A percentile compares a stretch with the other conserved stretches of the same genome.
phyloP scores from a whole-genome alignment of 1,140 invertebrate genomes.

The Centruroides sculpturatus region DNA sequence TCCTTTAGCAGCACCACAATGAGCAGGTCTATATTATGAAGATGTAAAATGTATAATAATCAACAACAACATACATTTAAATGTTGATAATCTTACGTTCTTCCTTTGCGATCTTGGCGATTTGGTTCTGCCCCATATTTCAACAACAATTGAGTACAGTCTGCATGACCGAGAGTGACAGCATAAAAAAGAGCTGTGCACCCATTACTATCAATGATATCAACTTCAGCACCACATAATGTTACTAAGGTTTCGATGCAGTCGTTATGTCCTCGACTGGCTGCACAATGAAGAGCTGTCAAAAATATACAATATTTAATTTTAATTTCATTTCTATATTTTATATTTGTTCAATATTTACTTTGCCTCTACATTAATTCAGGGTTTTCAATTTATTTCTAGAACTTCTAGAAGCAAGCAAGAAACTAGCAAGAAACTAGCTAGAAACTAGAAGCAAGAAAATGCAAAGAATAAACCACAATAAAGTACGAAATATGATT shows the following conservation, averaged over 20 bases:
- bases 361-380: too few species aligned
- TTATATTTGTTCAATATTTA: too few species aligned
- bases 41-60: background rate
- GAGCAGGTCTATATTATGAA: slow-evolving; percentile 7
- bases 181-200: slow-evolving; percentile 95
- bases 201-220: slow-evolving; percentile 69
- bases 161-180: slow-evolving; percentile 84
- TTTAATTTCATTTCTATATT: too few species aligned
- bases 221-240: slow-evolving; percentile 69
- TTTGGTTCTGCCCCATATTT: slow-evolving; percentile 73
- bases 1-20: slow-evolving; percentile 76
- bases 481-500: too few species aligned
- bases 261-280: slow-evolving; percentile 82
- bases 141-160: slow-evolving; percentile 74
- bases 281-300: slow-evolving; percentile 80
- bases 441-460: too few species aligned
- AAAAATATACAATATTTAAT: background rate
- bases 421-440: too few species aligned
- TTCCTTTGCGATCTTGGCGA: slow-evolving; percentile 77
- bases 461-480: too few species aligned
- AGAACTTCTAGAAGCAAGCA: too few species aligned
- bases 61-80: background rate
- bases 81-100: slow-evolving; percentile 44
- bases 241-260: slow-evolving; percentile 79
- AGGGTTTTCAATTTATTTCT: too few species aligned